Base-by-base conservation (phyloP, 64 coral and sea anemone species). In the Catalaphyllia jardinei region DNA sequence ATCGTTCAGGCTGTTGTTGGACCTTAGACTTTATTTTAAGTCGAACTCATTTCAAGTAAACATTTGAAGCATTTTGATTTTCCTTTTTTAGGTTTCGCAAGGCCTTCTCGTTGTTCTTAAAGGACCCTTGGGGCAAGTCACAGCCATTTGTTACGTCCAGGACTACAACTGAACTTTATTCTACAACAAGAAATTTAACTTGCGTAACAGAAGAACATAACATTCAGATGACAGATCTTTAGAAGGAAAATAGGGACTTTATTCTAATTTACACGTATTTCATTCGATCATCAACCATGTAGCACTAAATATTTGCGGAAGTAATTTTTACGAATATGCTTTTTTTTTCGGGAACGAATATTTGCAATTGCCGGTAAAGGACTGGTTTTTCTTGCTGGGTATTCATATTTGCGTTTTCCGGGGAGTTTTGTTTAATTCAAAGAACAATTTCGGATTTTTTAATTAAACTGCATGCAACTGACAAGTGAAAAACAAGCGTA, bases 51-150 rank as follows among this genome's bases (percentile, higher is more conserved):
- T 65, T 18, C 24, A 18, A 1, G 18, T 20, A 20, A 65, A 65
- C 10, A 60, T 17, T 46, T 46, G 42, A 75, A 22, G 2, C 14
- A 24, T 20, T 15, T 6, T 64, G 2, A 12, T 83, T 29, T 22
- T 67, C 10, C 8, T 2, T 38, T 39, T 13, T 39, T 20, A 83
- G 80, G 76, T 93, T 93, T n/a, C 76, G 92, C 31, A 57, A 14
- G 39, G 92, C 92, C 10, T 89, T 93, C 12, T 8, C 49, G 6
- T 17, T 93, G 15, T 29, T 89, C 0, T 63, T 93, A 13, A 86
- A 77, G 79, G 92, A 93, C 10, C 92, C 78, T n/a, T 67, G 52
- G 46, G 92, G 87, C 4, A 82, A 82, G 22, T 89, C 75, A n/a
- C 87, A 93, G 31, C 78, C 92, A 38, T 17, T 8, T 14, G 16